Evolutionary conservation across 2,797 vertebrate genomes (phyloP), one percentile per base, ranked within the genome.

Genomic region (Perodicticus potto): DNA sequence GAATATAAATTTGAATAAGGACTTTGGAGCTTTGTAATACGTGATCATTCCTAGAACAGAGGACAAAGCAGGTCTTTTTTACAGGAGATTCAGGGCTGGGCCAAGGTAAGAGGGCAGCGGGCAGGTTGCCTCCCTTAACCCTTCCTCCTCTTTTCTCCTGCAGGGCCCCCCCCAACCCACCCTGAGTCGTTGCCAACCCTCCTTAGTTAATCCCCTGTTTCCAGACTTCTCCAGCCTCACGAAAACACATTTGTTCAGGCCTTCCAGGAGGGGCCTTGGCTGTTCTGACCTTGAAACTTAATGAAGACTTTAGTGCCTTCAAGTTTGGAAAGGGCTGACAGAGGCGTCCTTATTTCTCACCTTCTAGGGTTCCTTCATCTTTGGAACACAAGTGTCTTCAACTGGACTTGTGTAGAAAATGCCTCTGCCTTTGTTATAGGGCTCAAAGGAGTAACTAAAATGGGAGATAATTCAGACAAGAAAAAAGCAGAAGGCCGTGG

Each of bases 101-200:
- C 45, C 59, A 1, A 4, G 67, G 67, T 7, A 13, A 4, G 1
- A 2, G 0, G 0, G 6, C 20, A 29, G n/a, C 0, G 20, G 40
- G 27, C 11, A 19, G 49, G 7, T 69, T 3, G 27, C 49, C 23
- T 5, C 0, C 4, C 27, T 3, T 0, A 13, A 16, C 10, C 16
- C 29, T 40, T 40, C 49, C 32, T 70, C 67, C 22, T 7, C 16
- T 6, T 0, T 53, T 53, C 49, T 53, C 49, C 49, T 53, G 14
- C 12, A 10, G 0, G 55, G 59, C 63, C 17, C 32, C 32, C 65
- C 0, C n/a, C n/a, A n/a, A n/a, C n/a, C n/a, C n/a, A n/a, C n/a
- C n/a, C 32, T 77, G 27, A 32, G 10, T 2, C 17, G 2, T 11
- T 5, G 65, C 32, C 27, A 14, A 7, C 72, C n/a, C 12, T 74